These are phyloP conservation scores for Poecilia latipinna DNA, from an alignment of 2,113 vertebrate species.

Conservation along the genomic window DNA sequence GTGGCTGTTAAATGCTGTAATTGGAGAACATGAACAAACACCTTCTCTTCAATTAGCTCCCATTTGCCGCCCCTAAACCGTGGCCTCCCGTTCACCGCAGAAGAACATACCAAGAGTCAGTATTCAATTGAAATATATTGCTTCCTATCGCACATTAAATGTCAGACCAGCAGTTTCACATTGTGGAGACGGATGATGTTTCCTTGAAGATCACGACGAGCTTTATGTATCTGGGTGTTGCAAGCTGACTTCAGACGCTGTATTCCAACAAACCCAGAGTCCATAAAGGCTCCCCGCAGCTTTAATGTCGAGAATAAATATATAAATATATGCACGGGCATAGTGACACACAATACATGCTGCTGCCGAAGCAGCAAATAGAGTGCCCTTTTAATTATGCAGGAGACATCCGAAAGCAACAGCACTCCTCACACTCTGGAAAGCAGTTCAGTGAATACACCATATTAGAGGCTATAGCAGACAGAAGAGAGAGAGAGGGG, in stretches of 20 bases:
- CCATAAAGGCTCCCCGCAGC: slow-evolving; percentile 59
- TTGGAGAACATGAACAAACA: slow-evolving; percentile 59
- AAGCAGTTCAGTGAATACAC: slow-evolving; percentile 72
- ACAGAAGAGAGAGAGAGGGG: slow-evolving; percentile 33
- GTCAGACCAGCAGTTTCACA: slow-evolving; percentile 26
- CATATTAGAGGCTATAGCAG: slow-evolving; percentile 75
- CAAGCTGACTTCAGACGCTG: neutral
- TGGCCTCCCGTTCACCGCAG: slow-evolving; percentile 42
- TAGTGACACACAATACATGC: slow-evolving; percentile 79
- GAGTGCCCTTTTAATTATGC: slow-evolving; percentile 84
- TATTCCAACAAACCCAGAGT: slow-evolving; percentile 42
- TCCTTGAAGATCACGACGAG: slow-evolving; percentile 16
- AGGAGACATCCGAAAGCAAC: slow-evolving; percentile 82
- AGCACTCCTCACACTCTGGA: slow-evolving; percentile 79
- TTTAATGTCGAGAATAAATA: slow-evolving; percentile 68
- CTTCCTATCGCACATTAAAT: slow-evolving; percentile 40
- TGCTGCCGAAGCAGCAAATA: slow-evolving; percentile 70
- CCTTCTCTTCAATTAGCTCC: slow-evolving; percentile 61
- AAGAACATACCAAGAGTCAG: slow-evolving; percentile 55
- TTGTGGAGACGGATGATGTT: slow-evolving; percentile 22
- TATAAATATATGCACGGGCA: slow-evolving; percentile 78
- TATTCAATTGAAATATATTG: slow-evolving; percentile 52
- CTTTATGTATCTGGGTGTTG: slow-evolving; percentile 4
- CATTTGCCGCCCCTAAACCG: slow-evolving; percentile 56
- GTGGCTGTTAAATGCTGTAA: slow-evolving; percentile 60